Base-by-base conservation (phyloP, 2,797 vertebrate genomes). In the Acestrorhynchus altus region DNA sequence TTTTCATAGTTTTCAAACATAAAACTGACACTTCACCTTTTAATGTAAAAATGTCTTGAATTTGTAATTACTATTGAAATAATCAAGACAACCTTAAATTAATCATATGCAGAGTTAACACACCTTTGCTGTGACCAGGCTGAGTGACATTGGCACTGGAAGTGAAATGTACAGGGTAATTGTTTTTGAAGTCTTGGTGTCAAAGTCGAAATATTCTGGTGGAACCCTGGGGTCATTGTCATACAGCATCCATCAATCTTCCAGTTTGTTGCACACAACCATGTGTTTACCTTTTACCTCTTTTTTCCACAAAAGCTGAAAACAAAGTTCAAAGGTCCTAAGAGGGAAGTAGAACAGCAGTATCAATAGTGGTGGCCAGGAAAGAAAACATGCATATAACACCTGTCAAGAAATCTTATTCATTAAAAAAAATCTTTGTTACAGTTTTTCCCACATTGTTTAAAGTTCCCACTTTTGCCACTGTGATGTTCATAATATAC, bases 131-230 rank as follows among this genome's bases (percentile, higher is more conserved):
- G 7, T 65, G 31, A n/a, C 64, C 20, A 16, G 39, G 47, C 20
- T 18, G 35, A 10, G 73, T 42, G 13, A 49, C n/a, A 39, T 56
- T 75, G 12, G 66, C 73, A 16, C 66, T 66, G 39, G 10, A 40
- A 24, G 61, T 49, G 1, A 8, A 44, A 61, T 40, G 66, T 35
- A 75, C 18, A 10, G 0, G 1, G n/a, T 9, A 8, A 9, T 46
- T 5, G 5, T 46, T 31, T 11, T 31, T 31, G 6, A 61, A 9
- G 7, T 16, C 7, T 2, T 11, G 18, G 0, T 8, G 31, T 61
- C 8, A 2, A 57, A 4, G 18, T 8, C 10, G 10, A 16, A 66
- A 16, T 31, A 8, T 10, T 59, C 12, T 9, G 49, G 47, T 40
- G 44, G 35, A 4, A 0, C 7, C 8, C 10, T 18, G 5, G 4